Base-by-base conservation (phyloP, 2,113 vertebrate genomes). In the Arothron firmamentum region DNA sequence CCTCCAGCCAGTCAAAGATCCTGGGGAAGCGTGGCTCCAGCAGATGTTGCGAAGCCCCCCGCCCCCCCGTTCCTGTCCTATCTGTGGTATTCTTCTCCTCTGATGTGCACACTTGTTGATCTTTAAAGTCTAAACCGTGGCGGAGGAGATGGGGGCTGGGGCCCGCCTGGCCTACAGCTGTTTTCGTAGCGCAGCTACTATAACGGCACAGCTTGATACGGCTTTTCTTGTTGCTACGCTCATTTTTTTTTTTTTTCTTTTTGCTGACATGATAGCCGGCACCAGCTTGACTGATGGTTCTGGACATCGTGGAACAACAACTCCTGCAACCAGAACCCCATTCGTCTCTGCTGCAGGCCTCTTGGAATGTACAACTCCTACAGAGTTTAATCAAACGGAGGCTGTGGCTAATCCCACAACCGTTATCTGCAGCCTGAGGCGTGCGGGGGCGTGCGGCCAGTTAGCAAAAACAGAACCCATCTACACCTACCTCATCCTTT, bases 321-420 rank as follows among this genome's bases (percentile, higher is more conserved):
- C 46, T 51, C 23, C 41, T 43, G 31, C 51, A 52, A 3, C 59
- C 18, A 45, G 45, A 65, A 71, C 65, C 61, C 62, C 65, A 70
- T 75, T 75, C 54, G 52, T 82, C 45, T 73, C 50, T 56, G 59
- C 18, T 70, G 55, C 9, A 54, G 58, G 67, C 65, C 58, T 60
- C 62, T 7, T 34, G 82, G 70, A 85, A 81, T 87, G 74, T 81
- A n/a, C 66, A 78, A 77, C 85, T 77, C 77, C 74, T 65, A 65
- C 73, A 68, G 56, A 70, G 34, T 68, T 80, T 75, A 67, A 79
- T 82, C 61, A 85, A 62, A 86, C 70, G 23, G 74, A 23, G 23
- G 54, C 58, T 25, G 50, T n/a, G 18, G 11, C 17, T 56, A 19
- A 69, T 73, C 60, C 62, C 73, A 50, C 52, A 70, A 61, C 68